A percentile compares a stretch with the other conserved stretches of the same genome.
phyloP scores from a whole-genome alignment of 2,797 vertebrate species.

The Girardinus metallicus region DNA sequence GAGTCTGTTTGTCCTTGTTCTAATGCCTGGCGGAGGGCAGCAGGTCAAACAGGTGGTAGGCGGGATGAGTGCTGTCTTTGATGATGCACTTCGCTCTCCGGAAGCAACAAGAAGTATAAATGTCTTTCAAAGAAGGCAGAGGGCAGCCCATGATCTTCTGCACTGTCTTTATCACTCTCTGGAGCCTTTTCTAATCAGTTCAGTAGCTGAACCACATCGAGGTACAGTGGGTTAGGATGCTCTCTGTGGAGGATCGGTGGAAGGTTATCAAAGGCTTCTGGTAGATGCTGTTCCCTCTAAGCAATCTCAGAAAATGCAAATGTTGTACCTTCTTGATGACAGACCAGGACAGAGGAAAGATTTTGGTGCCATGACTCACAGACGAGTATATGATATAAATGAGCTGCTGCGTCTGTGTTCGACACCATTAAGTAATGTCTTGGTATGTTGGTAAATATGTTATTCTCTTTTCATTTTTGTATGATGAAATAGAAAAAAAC shows the following conservation, averaged over 20 bases:
- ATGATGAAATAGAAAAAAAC: neutral
- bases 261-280: neutral
- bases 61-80: neutral
- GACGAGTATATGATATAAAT: neutral
- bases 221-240: neutral
- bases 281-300: neutral
- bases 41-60: conserved; percentile 3
- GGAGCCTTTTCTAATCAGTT: neutral
- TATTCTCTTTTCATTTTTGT: neutral
- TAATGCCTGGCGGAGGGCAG: conserved; percentile 1
- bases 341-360: neutral
- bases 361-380: neutral
- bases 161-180: neutral
- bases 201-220: neutral
- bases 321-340: neutral
- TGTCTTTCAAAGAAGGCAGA: neutral
- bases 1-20: conserved; percentile 8
- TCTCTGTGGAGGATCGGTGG: neutral
- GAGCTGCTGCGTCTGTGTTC: neutral
- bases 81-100: neutral
- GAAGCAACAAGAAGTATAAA: neutral
- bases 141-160: neutral
- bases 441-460: neutral
- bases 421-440: neutral
- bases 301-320: neutral